These are phyloP conservation scores for Microvelia longipes DNA, from an alignment of 1,140 invertebrate genomes.

Conservation along the genomic window DNA sequence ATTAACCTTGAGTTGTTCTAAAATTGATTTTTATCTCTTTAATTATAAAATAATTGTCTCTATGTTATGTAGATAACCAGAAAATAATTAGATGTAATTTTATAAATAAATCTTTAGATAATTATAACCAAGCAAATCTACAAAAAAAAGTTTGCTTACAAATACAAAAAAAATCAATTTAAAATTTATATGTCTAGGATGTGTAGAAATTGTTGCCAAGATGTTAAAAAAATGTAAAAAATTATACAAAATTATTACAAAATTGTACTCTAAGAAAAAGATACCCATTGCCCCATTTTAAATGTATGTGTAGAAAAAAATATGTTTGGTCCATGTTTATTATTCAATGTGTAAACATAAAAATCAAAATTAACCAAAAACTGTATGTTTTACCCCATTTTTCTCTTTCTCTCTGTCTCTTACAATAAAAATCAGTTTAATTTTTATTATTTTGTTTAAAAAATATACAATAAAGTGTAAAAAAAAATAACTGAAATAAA, in stretches of 20 bases:
- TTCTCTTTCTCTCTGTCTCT: background rate
- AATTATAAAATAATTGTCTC: no score
- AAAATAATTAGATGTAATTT: no score
- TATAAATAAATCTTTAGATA: no score
- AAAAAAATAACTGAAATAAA: constrained; percentile 5
- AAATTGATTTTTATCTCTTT: no score
- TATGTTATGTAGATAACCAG: no score
- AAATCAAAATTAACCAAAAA: no score
- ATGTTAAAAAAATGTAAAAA: constrained; percentile 15
- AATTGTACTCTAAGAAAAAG: constrained; percentile 15
- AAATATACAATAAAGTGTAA: background rate
- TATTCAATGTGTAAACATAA: no score
- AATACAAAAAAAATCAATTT: no score
- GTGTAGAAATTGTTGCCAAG: constrained; percentile 19
- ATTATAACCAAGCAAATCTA: no score
- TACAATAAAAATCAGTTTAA: background rate
- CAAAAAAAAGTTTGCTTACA: no score
- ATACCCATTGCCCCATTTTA: constrained; percentile 9
- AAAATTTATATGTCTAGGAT: constrained; percentile 17
- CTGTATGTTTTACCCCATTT: background rate
- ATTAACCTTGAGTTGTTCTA: no score
- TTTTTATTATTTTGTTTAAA: background rate
- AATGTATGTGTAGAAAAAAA: constrained; percentile 15
- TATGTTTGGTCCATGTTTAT: constrained; percentile 18
- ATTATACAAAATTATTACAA: constrained; percentile 7